Percentiles rank a stretch among this genome's conserved stretches.
Evolutionary conservation across 2,888 invertebrate genomes (phyloP).

Genomic region (Cephus sareptanus): DNA sequence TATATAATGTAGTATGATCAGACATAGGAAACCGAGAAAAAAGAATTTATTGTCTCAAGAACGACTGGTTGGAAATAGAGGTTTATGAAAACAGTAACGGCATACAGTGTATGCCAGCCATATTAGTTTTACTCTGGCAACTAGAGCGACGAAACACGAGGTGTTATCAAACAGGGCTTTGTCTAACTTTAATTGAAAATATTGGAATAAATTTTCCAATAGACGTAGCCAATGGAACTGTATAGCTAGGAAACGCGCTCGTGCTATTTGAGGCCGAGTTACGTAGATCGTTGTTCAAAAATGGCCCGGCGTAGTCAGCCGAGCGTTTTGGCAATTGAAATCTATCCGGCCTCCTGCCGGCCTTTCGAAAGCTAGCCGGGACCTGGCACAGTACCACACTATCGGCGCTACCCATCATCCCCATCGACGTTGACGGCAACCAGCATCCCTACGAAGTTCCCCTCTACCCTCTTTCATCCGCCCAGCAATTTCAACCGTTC

Average conservation of each 20-base stretch:
- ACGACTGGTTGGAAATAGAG: neutral
- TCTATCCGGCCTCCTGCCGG: conserved; percentile 24
- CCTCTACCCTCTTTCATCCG: neutral
- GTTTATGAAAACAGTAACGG: neutral
- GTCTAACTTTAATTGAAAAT: conserved; percentile 66
- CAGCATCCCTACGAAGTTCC: neutral
- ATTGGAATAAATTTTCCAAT: conserved; percentile 65
- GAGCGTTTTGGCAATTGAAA: conserved; percentile 42
- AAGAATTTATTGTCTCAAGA: neutral
- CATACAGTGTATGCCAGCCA: conserved; percentile 41
- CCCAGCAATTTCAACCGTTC: conserved; percentile 19
- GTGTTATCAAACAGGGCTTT: conserved; percentile 58
- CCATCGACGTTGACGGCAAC: neutral
- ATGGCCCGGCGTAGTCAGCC: conserved; percentile 30
- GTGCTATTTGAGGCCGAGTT: conserved; percentile 32
- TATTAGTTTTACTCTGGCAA: conserved; percentile 58
- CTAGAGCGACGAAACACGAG: conserved; percentile 54
- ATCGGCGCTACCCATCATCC: neutral
- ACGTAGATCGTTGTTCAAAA: conserved; percentile 34
- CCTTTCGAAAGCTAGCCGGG: neutral
- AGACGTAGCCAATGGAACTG: conserved; percentile 37
- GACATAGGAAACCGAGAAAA: neutral
- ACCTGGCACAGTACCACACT: neutral
- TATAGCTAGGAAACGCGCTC: conserved; percentile 3
- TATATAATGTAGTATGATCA: neutral